Conservation (phyloP, 2,797 vertebrate species). For the Chrysocyon brachyurus region DNA sequence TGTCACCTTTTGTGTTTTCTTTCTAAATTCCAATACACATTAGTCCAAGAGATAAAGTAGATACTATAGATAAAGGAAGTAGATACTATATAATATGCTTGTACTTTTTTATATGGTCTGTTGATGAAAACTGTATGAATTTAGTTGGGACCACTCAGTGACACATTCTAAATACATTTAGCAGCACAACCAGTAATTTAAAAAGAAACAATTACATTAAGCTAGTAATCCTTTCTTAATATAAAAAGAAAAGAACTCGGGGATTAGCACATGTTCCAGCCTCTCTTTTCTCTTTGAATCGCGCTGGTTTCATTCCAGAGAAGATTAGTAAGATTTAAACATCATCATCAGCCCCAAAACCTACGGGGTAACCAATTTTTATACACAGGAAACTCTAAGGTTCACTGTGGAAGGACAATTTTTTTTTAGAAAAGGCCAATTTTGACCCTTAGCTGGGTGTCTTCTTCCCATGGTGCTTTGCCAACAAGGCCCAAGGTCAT, state of each 20-base stretch:
- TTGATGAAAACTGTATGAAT: background rate
- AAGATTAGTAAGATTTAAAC: slow-evolving; percentile 66
- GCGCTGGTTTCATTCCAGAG: slow-evolving; percentile 46
- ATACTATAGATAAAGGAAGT: background rate
- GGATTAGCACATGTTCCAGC: slow-evolving; percentile 54
- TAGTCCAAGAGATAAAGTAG: background rate
- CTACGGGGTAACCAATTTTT: background rate
- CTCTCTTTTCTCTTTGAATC: slow-evolving; percentile 59
- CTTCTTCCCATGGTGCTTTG: background rate
- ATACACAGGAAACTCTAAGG: background rate
- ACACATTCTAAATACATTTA: background rate
- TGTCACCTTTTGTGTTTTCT: background rate
- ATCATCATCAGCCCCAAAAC: background rate
- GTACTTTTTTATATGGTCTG: background rate
- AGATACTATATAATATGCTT: background rate
- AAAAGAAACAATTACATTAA: slow-evolving; percentile 31
- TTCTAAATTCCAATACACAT: background rate
- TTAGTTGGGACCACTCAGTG: background rate
- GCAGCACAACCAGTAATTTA: background rate
- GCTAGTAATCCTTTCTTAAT: slow-evolving; percentile 56
- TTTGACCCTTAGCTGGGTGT: background rate
- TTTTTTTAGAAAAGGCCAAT: background rate
- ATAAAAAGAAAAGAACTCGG: slow-evolving; percentile 2
- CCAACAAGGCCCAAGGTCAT: background rate
- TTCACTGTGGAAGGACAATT: background rate